Evolutionary conservation across 1,140 invertebrate genomes (phyloP), one percentile per base, ranked within the genome.

Genomic region (Euwallacea similis): DNA sequence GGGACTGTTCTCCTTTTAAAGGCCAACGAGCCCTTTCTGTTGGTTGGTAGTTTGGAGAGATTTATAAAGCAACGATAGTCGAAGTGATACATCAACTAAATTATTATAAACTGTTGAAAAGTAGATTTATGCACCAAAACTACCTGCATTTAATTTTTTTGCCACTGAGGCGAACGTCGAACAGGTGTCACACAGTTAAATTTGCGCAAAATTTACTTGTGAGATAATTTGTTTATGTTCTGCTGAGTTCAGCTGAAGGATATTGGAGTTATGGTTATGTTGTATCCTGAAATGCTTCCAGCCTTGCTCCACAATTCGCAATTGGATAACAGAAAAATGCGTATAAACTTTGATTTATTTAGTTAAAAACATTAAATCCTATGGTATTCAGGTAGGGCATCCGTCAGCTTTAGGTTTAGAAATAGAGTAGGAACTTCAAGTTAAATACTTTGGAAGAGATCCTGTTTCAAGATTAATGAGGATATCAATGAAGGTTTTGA

Each of bases 391-490:
- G 91, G 86, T 95, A 66, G 85, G 85, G 67, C 96, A 99, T 86
- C 91, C 97, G 0, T 93, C 90, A 72, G 96, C 88, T 0, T 83
- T 98, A 0, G 93, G 90, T 11, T 81, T 98, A 13, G 88, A 94
- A 78, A 90, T 95, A 42, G 96, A 95, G 3, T 90, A 98, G 71
- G 93, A 97, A 79, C 88, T 99, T 42, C 87, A 91, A 79, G 93
- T 98, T 2, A 98, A 99, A 83, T 99, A 98, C 86, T 98, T 98
- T 85, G 98, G 97, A 0, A 87, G 95, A 41, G 97, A 99, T 86
- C 96, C 96, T 0, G 92, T 91, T 0, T 93, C 90, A 11, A 97
- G 97, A 0, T 85, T 89, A 13, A 91, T 97, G 85, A 84, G 97
- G 73, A 81, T 99, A 2, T 98, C 97, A 0, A 83, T 95, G 42